Evolutionary conservation across 2,888 invertebrate genomes (phyloP).

Genomic region (Scaptomyza parva): DNA sequence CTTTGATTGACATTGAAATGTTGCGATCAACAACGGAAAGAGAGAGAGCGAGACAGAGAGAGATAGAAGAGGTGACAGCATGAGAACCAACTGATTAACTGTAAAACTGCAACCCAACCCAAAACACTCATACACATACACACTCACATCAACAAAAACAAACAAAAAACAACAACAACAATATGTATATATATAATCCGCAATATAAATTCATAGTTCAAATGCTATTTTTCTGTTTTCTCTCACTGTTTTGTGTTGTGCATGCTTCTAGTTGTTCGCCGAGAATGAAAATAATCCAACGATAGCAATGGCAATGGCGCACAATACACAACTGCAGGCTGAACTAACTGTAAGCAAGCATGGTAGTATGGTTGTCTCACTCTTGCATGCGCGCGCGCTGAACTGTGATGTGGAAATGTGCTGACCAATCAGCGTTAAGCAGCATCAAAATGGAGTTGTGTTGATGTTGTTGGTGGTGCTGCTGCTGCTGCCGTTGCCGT

Average conservation of each 20-base stretch:
- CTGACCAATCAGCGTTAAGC: constrained; percentile 53
- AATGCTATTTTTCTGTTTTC: not conserved
- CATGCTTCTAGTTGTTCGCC: constrained; percentile 46
- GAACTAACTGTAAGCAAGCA: not conserved
- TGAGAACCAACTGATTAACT: constrained; percentile 1
- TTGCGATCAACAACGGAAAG: constrained; percentile 1
- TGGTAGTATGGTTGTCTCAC: constrained; percentile 58
- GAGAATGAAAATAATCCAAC: constrained; percentile 46
- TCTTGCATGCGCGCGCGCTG: constrained; percentile 40
- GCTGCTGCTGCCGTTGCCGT: constrained; percentile 33
- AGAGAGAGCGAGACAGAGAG: constrained; percentile 2
- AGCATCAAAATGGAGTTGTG: constrained; percentile 65
- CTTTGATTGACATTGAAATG: constrained; percentile 13
- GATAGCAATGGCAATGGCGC: constrained; percentile 36
- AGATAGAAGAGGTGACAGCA: not conserved
- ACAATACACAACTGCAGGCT: too few species aligned
- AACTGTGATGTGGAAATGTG: not conserved
- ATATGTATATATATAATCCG: not conserved
- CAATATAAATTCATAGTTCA: not conserved
- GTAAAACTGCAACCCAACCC: not conserved
- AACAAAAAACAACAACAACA: not conserved
- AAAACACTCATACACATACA: not conserved
- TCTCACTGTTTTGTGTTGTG: constrained; percentile 29
- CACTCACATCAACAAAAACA: not conserved
- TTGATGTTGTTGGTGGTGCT: constrained; percentile 34